Conservation (phyloP, 1,140 invertebrate genomes). For the Microplitis demolitor region DNA sequence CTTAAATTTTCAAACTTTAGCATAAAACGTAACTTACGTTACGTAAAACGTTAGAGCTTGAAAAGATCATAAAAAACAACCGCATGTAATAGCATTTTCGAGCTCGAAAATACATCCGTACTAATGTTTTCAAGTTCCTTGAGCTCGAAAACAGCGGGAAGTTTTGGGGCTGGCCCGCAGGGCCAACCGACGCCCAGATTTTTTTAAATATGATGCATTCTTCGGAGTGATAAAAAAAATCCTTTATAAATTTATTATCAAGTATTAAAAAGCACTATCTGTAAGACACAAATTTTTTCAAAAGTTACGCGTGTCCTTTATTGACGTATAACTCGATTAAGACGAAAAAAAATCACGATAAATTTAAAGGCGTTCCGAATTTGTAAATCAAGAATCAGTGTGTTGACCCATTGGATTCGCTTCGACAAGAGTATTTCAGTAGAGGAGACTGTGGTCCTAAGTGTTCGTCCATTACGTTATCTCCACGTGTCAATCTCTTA, state of each 20-base stretch:
- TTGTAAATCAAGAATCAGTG: slow-evolving; percentile 38
- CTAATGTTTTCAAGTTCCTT: no score
- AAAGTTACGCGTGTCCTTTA: not conserved
- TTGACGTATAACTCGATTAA: slow-evolving; percentile 42
- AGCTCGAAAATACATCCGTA: no score
- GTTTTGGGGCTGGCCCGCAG: no score
- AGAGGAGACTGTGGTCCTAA: slow-evolving; percentile 1
- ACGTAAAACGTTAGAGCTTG: no score
- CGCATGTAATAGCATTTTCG: no score
- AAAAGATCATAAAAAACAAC: no score
- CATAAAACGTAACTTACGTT: no score
- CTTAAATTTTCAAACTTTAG: no score
- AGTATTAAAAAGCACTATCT: slow-evolving; percentile 1
- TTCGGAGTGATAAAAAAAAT: not conserved
- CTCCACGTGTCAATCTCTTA: slow-evolving; percentile 53
- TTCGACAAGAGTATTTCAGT: slow-evolving; percentile 13
- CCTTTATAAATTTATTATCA: not conserved
- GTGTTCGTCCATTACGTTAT: slow-evolving; percentile 50
- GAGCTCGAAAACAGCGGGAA: no score
- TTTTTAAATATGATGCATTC: no score
- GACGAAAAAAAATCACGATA: slow-evolving; percentile 35
- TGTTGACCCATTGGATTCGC: slow-evolving; percentile 40
- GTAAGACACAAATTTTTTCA: not conserved
- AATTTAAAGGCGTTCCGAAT: slow-evolving; percentile 22
- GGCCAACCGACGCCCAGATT: no score